Evolutionary conservation across 2,888 invertebrate species (phyloP), one percentile per base, ranked within the genome.

Genomic region (Silvanus unidentatus): DNA sequence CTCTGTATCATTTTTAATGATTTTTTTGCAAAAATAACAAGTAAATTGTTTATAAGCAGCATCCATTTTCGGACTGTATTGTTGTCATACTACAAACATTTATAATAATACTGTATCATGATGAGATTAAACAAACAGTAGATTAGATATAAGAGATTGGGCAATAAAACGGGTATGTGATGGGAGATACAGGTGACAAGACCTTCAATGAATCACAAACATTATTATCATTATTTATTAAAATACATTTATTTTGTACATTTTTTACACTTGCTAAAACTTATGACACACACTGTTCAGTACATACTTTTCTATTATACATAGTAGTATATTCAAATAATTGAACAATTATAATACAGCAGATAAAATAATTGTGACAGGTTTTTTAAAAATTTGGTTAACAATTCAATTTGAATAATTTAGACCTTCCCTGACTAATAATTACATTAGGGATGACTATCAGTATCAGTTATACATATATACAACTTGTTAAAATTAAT

Each of bases 21-120:
- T 65, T 48, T 82, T 80, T 59, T 79, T 81, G 68, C 84, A 84
- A 68, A 82, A 84, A 60, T 84, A 80, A 57, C 84, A 84, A 1
- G 77, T 75, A 28, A 79, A 68, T 40, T 50, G 48, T 37, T 38
- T 47, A 4, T 42, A 43, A 38, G 30, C 41, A 32, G 41, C 47
- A 36, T 54, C 52, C 54, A 54, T 52, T 34, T 49, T 53, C 40
- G 38, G 35, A 45, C 14, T 22, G n/a, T 32, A 28, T 47, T 28
- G 22, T 42, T 44, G 43, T 41, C 27, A 40, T 5, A 22, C 35
- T 41, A 28, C 36, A 40, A 47, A 43, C 46, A 39, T 39, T 40
- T 44, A 40, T 22, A 30, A 51, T 48, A 49, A 45, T 45, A 47
- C 29, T 43, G 43, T 42, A n/a, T n/a, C n/a, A n/a, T n/a, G 13